Evolutionary conservation across 2,888 invertebrate species (phyloP).

Genomic region (Argyra leucocephala): DNA sequence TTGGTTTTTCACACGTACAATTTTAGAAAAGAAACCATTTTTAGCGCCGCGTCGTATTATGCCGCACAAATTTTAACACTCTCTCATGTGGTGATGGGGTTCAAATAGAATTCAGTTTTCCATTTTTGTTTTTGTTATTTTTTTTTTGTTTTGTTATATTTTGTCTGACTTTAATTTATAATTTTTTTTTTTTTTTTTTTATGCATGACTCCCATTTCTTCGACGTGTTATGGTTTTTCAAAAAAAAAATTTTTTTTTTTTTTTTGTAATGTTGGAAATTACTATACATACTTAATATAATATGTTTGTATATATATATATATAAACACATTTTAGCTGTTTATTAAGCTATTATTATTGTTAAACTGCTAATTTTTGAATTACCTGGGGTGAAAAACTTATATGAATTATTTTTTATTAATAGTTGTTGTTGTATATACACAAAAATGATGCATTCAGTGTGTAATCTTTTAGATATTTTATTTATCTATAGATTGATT

Average conservation of each 20-base stretch:
- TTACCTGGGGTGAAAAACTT: neutral
- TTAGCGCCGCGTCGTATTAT: neutral
- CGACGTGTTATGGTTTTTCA: constrained; percentile 1
- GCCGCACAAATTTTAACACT: too few relatives aligned
- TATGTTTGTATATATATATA: neutral
- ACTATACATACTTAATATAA: too few relatives aligned
- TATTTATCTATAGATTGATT: too few relatives aligned
- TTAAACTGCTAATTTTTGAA: neutral
- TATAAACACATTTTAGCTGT: neutral
- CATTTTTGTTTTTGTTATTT: neutral
- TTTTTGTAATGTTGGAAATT: too few relatives aligned
- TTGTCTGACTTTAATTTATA: neutral
- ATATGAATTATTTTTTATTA: too few relatives aligned
- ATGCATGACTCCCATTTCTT: neutral
- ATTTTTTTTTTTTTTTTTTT: neutral
- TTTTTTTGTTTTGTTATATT: neutral
- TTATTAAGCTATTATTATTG: neutral
- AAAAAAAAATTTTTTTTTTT: neutral
- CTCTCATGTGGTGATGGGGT: too few relatives aligned
- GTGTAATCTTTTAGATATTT: too few relatives aligned
- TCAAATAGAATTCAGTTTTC: too few relatives aligned
- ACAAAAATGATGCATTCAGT: too few relatives aligned
- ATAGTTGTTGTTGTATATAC: neutral
- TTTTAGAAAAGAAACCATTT: neutral
- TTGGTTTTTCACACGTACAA: neutral